Base-by-base conservation (phyloP, 2,888 invertebrate species). In the Netelia fuscicornis region DNA sequence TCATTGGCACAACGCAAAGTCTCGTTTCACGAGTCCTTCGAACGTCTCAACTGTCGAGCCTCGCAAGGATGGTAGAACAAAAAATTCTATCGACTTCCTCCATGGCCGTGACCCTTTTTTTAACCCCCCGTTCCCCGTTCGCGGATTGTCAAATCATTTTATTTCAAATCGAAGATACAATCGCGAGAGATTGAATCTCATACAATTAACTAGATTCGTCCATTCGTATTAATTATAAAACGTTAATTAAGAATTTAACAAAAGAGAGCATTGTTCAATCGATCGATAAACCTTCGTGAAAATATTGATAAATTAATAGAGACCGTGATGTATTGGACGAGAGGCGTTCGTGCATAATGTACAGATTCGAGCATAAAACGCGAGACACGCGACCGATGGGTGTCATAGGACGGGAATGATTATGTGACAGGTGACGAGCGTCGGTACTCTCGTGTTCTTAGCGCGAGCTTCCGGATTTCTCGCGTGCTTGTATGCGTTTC, bases 351-450 rank as follows among this genome's bases (percentile, higher is more conserved):
- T n/a, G 54, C n/a, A 54, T 54, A 54, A 54, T 54, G 13, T 54
- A n/a, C 13, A 54, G 54, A 54, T 54, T 54, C 13, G 54, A 54
- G 54, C 54, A n/a, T 3, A 54, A n/a, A 54, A 54, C n/a, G 54
- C n/a, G 8, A 54, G 54, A 58, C n/a, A 54, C 8, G 44, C 11
- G 68, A 77, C 42, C n/a, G 44, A 62, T 54, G n/a, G n/a, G 67
- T 17, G 42, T n/a, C 17, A 37, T 52, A 20, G 67, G 42, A 78
- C 60, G 60, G 56, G 30, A 83, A 82, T 87, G 87, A 86, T 89
- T 86, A 88, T 87, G 89, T 82, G 90, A 90, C 88, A 85, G 86
- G 84, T 85, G 88, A 87, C 87, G 86, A 71, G 81, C 86, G 85
- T 83, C 67, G 86, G 71, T 80, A 67, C 80, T 85, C 84, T 86